Evolutionary conservation across 2,113 vertebrate genomes (phyloP), one percentile per base, ranked within the genome.

Genomic region (Equus przewalskii): DNA sequence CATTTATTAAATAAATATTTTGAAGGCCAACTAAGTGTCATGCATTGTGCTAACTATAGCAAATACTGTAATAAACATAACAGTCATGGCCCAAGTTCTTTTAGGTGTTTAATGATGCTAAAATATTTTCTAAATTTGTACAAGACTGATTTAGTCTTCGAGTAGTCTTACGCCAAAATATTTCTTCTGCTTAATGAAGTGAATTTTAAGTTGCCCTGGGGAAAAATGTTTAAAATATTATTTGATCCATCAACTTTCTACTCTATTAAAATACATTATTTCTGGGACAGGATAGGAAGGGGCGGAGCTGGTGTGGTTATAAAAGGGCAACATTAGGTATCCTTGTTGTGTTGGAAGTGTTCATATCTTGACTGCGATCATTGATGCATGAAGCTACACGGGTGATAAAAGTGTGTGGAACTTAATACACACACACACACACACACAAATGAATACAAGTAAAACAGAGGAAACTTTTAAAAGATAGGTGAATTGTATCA

Each of bases 51-150:
- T 94, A 75, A 87, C 7, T 54, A 56, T 6, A 83, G 49, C 1
- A 69, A 90, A 91, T 65, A 84, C 5, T 58, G 1, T 33, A 88
- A 88, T 80, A 90, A 87, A 41, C 10, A 3, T 33, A 83, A 73
- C 8, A 58, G 12, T 94, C 30, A 82, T 46, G 4, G 7, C 0
- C 30, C 56, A 69, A 62, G 10, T 62, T 49, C 7, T 79, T 54
- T 56, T 62, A 46, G 80, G 78, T 70, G 28, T 24, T 82, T 49
- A 96, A 81, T 67, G n/a, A 89, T 44, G 22, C 51, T 87, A 86
- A 92, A 94, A 79, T 69, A 83, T 64, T 94, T 97, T 64, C 56
- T 95, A 95, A 94, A 83, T 65, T 62, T 94, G 3, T 95, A 13
- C 44, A 82, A 89, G 49, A 30, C 19, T 85, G 12, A 78, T 28